Evolutionary conservation across 2,888 invertebrate genomes (phyloP).

Genomic region (Cataglyphis livida): DNA sequence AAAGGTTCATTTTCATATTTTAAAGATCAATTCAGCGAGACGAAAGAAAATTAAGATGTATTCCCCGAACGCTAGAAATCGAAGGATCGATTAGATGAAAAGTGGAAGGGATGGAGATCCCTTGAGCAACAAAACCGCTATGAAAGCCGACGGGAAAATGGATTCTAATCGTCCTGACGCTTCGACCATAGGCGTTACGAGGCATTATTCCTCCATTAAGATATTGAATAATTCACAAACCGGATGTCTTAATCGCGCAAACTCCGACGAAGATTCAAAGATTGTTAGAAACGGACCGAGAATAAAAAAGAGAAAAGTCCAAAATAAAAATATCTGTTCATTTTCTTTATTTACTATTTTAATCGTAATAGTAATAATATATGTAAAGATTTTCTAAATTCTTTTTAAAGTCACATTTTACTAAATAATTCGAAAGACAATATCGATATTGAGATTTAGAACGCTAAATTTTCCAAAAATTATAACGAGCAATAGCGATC

Average conservation of each 20-base stretch:
- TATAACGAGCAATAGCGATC: constrained; percentile 45
- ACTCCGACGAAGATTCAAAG: constrained; percentile 8
- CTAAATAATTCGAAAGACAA: background rate
- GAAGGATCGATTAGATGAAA: constrained; percentile 48
- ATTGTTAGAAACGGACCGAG: background rate
- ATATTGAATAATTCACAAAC: constrained; percentile 71
- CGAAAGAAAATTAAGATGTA: constrained; percentile 19
- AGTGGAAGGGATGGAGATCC: constrained; percentile 20
- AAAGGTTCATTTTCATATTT: constrained; percentile 40
- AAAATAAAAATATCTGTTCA: background rate
- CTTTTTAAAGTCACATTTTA: background rate
- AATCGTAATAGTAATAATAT: background rate
- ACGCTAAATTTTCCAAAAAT: constrained; percentile 54
- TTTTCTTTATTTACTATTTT: background rate
- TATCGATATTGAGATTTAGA: background rate
- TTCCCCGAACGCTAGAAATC: constrained; percentile 32
- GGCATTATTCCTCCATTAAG: constrained; percentile 71
- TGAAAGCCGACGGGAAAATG: constrained; percentile 59
- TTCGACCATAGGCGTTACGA: constrained; percentile 57
- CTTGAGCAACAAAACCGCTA: constrained; percentile 42
- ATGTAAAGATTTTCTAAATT: background rate
- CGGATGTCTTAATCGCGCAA: constrained; percentile 57
- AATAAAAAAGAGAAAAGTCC: background rate
- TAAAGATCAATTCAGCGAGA: constrained; percentile 46
- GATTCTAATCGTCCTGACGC: constrained; percentile 68